Conservation (phyloP, 1,140 invertebrate genomes). For the Scaptomyza montana region DNA sequence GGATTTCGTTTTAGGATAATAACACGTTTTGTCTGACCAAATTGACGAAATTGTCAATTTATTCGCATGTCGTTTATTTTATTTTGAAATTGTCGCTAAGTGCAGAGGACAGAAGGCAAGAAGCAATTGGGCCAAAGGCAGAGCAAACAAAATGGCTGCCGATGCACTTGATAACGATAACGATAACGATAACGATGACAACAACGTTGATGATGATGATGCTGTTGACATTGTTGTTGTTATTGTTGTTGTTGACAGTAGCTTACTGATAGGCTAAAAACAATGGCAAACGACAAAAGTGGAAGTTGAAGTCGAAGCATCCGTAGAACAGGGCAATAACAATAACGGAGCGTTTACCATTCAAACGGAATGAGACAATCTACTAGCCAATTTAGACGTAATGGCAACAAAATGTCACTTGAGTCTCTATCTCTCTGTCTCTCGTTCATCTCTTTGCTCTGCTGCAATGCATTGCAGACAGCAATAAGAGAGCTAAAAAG, state of each 20-base stretch:
- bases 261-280: conserved; percentile 28
- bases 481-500: conserved; percentile 25
- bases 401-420: conserved; percentile 75
- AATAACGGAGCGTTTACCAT: conserved; percentile 79
- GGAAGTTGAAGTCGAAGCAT: too few species aligned
- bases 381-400: conserved; percentile 76
- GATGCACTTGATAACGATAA: conserved; percentile 40
- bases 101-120: neutral
- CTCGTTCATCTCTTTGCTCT: too few species aligned
- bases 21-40: conserved; percentile 54
- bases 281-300: neutral
- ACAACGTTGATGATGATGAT: conserved; percentile 15
- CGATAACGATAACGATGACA: conserved; percentile 22
- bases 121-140: neutral
- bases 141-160: conserved; percentile 31
- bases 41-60: conserved; percentile 77
- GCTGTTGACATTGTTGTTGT: conserved; percentile 19
- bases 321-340: conserved; percentile 56
- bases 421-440: conserved; percentile 15
- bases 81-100: neutral
- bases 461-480: conserved; percentile 45
- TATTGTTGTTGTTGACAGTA: conserved; percentile 21
- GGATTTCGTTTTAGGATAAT: neutral
- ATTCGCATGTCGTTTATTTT: conserved; percentile 70
- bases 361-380: conserved; percentile 69